Percentiles rank a stretch among this genome's conserved stretches.
These are phyloP conservation scores for Turritopsis dohrnii DNA, from an alignment of 30 jellyfish, hydroid and myxozoan species.

Conservation along the genomic window DNA sequence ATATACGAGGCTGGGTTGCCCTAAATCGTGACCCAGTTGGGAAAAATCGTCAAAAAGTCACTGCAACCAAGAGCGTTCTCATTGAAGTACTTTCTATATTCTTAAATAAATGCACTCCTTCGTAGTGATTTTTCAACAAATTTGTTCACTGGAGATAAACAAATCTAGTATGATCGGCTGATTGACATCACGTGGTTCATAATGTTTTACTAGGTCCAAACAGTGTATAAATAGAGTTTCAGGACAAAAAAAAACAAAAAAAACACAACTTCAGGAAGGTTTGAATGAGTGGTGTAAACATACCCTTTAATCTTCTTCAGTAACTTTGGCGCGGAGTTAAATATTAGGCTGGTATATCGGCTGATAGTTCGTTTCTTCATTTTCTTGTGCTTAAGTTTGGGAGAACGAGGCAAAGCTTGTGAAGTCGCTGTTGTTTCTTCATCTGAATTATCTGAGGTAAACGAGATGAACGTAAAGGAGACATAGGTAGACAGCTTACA, in stretches of 20 bases:
- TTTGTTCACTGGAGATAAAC: too few relatives aligned
- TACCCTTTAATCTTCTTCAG: slow-evolving; percentile 87
- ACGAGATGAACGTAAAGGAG: neutral
- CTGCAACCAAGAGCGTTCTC: too few relatives aligned
- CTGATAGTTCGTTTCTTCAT: slow-evolving; percentile 53
- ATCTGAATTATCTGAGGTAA: slow-evolving; percentile 9
- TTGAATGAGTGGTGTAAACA: neutral
- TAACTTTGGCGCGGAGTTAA: slow-evolving; percentile 90
- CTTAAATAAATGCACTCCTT: too few relatives aligned
- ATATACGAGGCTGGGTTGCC: too few relatives aligned
- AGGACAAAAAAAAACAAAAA: neutral
- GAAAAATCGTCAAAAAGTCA: too few relatives aligned
- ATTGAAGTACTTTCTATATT: too few relatives aligned
- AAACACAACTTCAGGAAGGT: neutral
- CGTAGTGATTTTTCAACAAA: too few relatives aligned
- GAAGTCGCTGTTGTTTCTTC: slow-evolving; percentile 16
- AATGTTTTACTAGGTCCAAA: neutral
- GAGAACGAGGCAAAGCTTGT: slow-evolving; percentile 11
- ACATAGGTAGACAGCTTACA: too few relatives aligned
- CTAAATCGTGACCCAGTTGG: too few relatives aligned
- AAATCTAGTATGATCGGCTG: too few relatives aligned
- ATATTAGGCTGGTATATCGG: slow-evolving; percentile 80
- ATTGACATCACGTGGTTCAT: too few relatives aligned
- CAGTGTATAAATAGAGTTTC: neutral
- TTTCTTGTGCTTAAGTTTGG: slow-evolving; percentile 37